A percentile compares a stretch with the other conserved stretches of the same genome.
phyloP scores from a whole-genome alignment of 2,888 invertebrate genomes.

The Smittia sp. region DNA sequence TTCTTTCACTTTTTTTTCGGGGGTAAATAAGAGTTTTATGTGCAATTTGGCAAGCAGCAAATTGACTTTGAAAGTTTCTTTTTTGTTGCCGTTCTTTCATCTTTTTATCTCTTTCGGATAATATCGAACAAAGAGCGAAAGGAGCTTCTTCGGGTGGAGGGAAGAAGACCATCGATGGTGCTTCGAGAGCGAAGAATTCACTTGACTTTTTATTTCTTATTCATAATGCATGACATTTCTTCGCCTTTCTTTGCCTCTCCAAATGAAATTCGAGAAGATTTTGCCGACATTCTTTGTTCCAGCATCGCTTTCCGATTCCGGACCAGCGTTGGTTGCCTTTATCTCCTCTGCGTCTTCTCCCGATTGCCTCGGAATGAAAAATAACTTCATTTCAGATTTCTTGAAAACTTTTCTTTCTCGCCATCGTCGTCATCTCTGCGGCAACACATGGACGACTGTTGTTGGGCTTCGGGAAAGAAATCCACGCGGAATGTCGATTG shows the following conservation, averaged over 20 bases:
- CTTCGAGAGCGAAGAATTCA: background rate
- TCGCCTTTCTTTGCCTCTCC: background rate
- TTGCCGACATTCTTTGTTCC: background rate
- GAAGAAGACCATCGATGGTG: background rate
- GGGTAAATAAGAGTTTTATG: background rate
- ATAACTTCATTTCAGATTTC: background rate
- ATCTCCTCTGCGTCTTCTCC: background rate
- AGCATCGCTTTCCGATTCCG: background rate
- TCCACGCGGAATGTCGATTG: background rate
- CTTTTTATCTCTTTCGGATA: too few relatives aligned
- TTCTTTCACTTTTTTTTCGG: too few relatives aligned
- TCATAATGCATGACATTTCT: background rate
- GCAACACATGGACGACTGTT: background rate
- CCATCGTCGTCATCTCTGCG: background rate
- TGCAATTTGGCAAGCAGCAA: background rate
- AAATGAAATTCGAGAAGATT: background rate
- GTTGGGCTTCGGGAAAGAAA: background rate
- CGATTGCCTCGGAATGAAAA: background rate
- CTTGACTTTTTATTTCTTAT: conserved; percentile 8
- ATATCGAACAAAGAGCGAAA: too few relatives aligned
- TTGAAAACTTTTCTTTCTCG: background rate
- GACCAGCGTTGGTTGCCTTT: background rate
- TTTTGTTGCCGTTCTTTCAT: too few relatives aligned
- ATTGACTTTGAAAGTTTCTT: background rate
- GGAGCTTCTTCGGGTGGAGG: background rate